These are phyloP conservation scores for Cinclus mexicanus DNA, from an alignment of 2,113 vertebrate genomes.

Conservation along the genomic window DNA sequence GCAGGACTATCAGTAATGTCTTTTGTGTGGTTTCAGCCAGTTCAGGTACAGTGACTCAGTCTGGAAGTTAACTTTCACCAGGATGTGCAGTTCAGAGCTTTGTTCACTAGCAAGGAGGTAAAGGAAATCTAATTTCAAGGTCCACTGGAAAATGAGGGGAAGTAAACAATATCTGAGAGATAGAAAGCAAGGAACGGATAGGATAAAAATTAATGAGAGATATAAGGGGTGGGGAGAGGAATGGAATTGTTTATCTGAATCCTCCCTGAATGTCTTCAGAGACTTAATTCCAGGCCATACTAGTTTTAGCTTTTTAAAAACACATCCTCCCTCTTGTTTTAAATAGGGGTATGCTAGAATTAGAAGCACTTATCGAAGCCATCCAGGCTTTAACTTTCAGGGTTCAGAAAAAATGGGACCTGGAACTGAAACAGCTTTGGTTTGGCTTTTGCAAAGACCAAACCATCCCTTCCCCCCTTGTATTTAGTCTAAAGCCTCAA, in stretches of 20 bases:
- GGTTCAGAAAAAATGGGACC: neutral
- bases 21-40: neutral
- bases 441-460: slow-evolving; percentile 31
- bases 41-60: neutral
- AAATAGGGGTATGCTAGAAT: slow-evolving; percentile 18
- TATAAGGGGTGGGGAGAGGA: neutral
- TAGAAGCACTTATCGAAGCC: slow-evolving; percentile 37
- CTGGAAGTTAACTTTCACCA: neutral
- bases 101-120: neutral
- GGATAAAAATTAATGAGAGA: neutral
- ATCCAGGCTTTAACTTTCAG: neutral
- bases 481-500: neutral
- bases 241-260: slow-evolving; percentile 4
- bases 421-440: slow-evolving; percentile 7
- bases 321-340: slow-evolving; percentile 28
- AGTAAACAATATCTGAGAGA: neutral
- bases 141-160: neutral
- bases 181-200: neutral
- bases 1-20: neutral
- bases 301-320: slow-evolving; percentile 44
- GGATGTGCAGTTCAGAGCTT: neutral
- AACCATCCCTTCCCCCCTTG: neutral
- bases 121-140: slow-evolving; percentile 38
- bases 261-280: slow-evolving; percentile 18
- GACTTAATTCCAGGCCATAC: neutral